phyloP scores from a whole-genome alignment of 2,888 invertebrate species.

The Caenorhabditis sp. region DNA sequence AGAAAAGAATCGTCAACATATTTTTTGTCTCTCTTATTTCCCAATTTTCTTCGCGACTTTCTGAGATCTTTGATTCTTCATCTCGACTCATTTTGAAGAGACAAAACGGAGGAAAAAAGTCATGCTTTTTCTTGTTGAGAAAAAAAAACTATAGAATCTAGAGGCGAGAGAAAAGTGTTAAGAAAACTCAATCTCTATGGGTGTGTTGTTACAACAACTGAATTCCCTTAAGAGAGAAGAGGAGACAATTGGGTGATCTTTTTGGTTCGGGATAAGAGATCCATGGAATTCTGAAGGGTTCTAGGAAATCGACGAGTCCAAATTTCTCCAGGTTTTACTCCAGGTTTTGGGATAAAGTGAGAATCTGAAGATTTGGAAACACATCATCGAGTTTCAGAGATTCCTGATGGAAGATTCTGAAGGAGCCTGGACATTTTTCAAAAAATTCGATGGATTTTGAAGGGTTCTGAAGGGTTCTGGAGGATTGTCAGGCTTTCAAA shows the following conservation, averaged over 20 bases:
- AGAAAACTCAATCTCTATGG: slow-evolving; percentile 44
- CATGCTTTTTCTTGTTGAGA: slow-evolving; percentile 22
- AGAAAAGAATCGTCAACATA: slow-evolving; percentile 29
- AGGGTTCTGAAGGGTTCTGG: too few species aligned
- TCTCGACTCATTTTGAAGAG: neutral
- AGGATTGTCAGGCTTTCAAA: too few species aligned
- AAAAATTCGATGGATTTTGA: too few species aligned
- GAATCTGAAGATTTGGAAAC: too few species aligned
- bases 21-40: slow-evolving; percentile 12
- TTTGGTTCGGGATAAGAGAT: neutral
- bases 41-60: neutral
- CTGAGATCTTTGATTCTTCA: slow-evolving; percentile 21
- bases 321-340: too few species aligned
- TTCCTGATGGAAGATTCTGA: too few species aligned
- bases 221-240: slow-evolving; percentile 16
- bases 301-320: too few species aligned
- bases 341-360: too few species aligned
- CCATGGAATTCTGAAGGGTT: neutral
- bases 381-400: too few species aligned
- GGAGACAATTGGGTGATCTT: slow-evolving; percentile 1
- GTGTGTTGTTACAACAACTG: slow-evolving; percentile 23
- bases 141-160: neutral
- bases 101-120: slow-evolving; percentile 1
- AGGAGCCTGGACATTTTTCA: too few species aligned
- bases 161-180: slow-evolving; percentile 5